These are phyloP conservation scores for Falco cherrug DNA, from an alignment of 2,797 vertebrate species.

Conservation along the genomic window DNA sequence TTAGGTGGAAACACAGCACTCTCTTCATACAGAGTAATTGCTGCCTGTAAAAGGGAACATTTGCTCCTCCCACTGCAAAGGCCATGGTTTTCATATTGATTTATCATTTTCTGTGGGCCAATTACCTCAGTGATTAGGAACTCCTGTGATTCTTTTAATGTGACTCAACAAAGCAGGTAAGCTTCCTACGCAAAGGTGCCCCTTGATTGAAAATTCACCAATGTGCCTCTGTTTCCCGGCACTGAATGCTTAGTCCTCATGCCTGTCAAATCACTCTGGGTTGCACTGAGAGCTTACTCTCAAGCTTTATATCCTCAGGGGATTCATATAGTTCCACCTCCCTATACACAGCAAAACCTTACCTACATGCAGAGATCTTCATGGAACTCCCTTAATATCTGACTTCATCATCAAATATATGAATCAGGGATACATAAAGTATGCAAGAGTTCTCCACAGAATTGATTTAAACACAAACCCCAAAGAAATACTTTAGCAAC, in stretches of 20 bases:
- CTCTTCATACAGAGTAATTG: conserved; percentile 4
- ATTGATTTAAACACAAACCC: not conserved
- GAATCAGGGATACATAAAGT: not conserved
- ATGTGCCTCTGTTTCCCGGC: not conserved
- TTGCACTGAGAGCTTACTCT: not conserved
- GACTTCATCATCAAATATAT: not conserved
- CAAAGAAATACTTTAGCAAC: not conserved
- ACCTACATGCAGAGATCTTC: not conserved
- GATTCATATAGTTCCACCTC: not conserved
- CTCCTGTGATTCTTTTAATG: conserved; percentile 21
- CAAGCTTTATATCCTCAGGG: not conserved
- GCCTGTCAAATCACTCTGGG: not conserved
- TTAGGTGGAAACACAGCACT: conserved; percentile 9
- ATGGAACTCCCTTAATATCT: not conserved
- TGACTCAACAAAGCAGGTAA: conserved; percentile 15
- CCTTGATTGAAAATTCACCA: conserved; percentile 12
- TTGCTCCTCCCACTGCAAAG: conserved; percentile 19
- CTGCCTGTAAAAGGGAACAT: conserved; percentile 6
- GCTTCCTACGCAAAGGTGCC: not conserved
- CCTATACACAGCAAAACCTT: not conserved
- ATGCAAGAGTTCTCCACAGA: not conserved
- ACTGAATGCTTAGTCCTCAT: not conserved
- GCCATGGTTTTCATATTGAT: conserved; percentile 39
- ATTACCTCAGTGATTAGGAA: conserved; percentile 38
- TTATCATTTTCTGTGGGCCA: conserved; percentile 30